These are phyloP conservation scores for Caloenas nicobarica DNA, from an alignment of 2,113 vertebrate species.

Conservation along the genomic window DNA sequence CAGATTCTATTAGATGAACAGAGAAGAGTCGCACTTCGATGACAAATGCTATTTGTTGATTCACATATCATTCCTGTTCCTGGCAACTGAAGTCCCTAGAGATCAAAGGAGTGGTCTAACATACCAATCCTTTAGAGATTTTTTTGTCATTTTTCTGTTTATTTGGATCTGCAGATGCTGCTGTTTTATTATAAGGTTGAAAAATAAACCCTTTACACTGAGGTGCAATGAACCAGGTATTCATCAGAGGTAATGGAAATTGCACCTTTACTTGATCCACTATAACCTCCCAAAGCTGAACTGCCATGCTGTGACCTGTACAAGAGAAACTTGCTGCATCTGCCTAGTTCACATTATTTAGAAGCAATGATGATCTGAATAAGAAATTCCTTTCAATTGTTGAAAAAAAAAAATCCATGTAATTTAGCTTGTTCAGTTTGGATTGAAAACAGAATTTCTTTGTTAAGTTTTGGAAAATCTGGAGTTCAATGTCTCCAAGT, in stretches of 20 bases:
- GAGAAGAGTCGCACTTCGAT: neutral
- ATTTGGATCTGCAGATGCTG: neutral
- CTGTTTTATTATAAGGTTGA: neutral
- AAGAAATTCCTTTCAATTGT: neutral
- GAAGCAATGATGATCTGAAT: neutral
- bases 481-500: neutral
- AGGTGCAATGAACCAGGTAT: neutral
- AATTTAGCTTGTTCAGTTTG: neutral
- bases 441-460: neutral
- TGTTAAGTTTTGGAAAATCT: neutral
- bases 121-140: neutral
- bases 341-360: neutral
- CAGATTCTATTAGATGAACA: neutral
- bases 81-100: neutral
- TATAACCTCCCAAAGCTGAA: neutral
- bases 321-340: neutral
- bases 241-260: neutral
- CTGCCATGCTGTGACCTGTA: neutral
- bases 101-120: neutral
- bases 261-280: neutral
- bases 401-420: rapidly evolving
- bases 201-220: neutral
- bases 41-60: neutral
- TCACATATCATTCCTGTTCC: neutral
- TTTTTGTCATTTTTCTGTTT: neutral